Conservation (phyloP, 2,797 vertebrate species). For the Chloroceryle inda region DNA sequence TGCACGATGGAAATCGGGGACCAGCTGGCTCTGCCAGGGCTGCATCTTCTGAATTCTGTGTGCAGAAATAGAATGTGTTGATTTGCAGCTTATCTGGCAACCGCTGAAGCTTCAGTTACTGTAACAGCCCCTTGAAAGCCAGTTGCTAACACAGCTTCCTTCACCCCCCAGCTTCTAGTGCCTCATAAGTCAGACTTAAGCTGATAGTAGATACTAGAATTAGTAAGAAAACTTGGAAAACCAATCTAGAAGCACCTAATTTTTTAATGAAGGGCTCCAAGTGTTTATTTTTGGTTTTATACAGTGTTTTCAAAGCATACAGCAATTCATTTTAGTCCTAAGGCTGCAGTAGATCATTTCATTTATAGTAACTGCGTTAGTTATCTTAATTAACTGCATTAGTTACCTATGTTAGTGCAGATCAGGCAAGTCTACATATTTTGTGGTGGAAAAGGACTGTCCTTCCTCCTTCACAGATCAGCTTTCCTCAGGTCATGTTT, state of each 20-base stretch:
- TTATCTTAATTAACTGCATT: too few species aligned
- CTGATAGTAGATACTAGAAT: background rate
- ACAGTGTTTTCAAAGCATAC: background rate
- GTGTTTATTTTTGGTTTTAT: background rate
- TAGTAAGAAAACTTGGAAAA: background rate
- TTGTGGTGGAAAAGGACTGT: background rate
- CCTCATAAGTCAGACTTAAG: background rate
- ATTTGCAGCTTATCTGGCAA: background rate
- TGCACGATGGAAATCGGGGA: rapidly evolving
- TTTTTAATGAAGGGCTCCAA: background rate
- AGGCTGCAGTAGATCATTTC: background rate
- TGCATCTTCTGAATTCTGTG: background rate
- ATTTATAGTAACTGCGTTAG: background rate
- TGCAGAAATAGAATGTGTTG: background rate
- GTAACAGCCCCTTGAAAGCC: background rate
- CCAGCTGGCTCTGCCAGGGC: rapidly evolving
- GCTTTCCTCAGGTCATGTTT: background rate
- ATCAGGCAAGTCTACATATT: background rate
- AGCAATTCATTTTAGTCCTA: background rate
- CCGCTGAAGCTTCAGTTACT: background rate
- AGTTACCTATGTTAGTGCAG: background rate
- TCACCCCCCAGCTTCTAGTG: background rate
- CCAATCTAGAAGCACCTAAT: background rate
- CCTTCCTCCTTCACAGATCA: background rate
- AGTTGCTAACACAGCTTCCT: background rate